These are phyloP conservation scores for Macaria notata DNA, from an alignment of 2,888 invertebrate species.

Conservation along the genomic window DNA sequence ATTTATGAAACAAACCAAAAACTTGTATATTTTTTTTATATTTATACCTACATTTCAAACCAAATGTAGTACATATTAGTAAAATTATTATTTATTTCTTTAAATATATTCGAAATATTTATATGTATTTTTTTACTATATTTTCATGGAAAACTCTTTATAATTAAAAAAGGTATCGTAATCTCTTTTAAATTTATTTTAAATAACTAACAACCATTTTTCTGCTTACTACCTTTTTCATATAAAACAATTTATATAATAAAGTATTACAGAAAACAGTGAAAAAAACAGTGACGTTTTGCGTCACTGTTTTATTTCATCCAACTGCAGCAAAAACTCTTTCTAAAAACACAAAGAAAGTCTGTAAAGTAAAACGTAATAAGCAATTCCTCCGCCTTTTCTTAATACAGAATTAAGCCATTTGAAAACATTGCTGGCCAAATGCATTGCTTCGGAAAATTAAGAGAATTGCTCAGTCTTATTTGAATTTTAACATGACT, in stretches of 20 bases:
- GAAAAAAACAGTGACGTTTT: slow-evolving; percentile 1
- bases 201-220: too few relatives aligned
- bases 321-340: neutral
- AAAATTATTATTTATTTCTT: neutral
- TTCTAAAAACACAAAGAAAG: slow-evolving; percentile 16
- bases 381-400: slow-evolving; percentile 26
- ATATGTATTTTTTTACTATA: neutral
- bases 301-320: slow-evolving; percentile 18
- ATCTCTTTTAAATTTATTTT: too few relatives aligned
- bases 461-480: neutral
- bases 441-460: slow-evolving; percentile 10
- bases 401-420: slow-evolving; percentile 29
- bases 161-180: neutral
- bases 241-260: too few relatives aligned
- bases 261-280: too few relatives aligned
- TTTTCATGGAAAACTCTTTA: neutral
- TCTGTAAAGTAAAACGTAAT: slow-evolving; percentile 29
- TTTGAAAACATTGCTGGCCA: slow-evolving; percentile 27
- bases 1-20: too few relatives aligned
- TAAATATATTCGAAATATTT: too few relatives aligned
- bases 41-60: neutral
- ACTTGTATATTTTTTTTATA: too few relatives aligned
- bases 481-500: too few relatives aligned
- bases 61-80: neutral
- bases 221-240: neutral